These are phyloP conservation scores for Biston betularia DNA, from an alignment of 2,888 invertebrate genomes.

Conservation along the genomic window DNA sequence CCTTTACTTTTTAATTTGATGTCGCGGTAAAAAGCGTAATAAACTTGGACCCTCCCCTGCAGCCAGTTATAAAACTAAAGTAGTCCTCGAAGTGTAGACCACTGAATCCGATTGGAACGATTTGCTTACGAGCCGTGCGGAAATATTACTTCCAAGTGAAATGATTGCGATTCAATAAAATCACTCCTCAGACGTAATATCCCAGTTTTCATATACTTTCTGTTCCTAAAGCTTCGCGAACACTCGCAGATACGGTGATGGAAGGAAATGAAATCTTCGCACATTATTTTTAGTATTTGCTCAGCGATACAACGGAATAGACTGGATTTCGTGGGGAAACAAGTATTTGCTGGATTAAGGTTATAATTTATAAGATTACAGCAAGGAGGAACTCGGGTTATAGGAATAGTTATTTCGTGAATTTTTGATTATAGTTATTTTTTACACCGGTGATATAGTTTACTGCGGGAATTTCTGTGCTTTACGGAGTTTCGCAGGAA, in stretches of 20 bases:
- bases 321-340: conserved; percentile 5
- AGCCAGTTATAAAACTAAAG: conserved; percentile 16
- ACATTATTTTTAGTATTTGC: conserved; percentile 19
- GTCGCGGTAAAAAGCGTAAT: conserved; percentile 2
- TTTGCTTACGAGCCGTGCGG: conserved; percentile 25
- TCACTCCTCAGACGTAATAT: conserved; percentile 16
- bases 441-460: background rate
- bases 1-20: conserved; percentile 7
- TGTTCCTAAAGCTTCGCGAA: background rate
- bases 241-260: conserved; percentile 6
- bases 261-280: conserved; percentile 14
- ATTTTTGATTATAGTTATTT: background rate
- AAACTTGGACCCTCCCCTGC: background rate
- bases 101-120: conserved; percentile 21
- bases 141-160: conserved; percentile 23
- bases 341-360: conserved; percentile 13
- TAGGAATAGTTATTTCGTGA: background rate
- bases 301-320: conserved; percentile 2
- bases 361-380: conserved; percentile 26
- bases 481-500: background rate
- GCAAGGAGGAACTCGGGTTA: conserved; percentile 12
- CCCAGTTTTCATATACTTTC: conserved; percentile 8
- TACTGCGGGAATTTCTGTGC: background rate
- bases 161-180: conserved; percentile 25
- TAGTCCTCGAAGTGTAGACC: conserved; percentile 18